Conservation (phyloP, 2,113 vertebrate species). For the Bufo gargarizans region DNA sequence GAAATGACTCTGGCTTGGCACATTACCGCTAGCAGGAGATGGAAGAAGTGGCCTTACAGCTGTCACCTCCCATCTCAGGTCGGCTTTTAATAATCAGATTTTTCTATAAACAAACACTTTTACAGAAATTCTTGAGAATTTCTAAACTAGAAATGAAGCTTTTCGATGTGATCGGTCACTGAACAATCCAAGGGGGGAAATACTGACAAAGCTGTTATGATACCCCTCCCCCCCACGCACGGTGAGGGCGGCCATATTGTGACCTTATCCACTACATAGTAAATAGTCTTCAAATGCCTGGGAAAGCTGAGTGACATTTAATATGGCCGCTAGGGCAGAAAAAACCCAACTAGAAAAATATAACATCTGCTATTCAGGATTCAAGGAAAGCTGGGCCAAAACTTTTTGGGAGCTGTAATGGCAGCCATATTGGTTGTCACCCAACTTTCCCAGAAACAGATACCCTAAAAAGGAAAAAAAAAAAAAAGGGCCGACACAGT, state of each 20-base stretch:
- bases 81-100: background rate
- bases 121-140: too few relatives aligned
- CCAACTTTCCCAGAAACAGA: background rate
- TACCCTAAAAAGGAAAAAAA: background rate
- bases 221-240: background rate
- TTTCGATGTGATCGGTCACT: background rate
- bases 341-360: background rate
- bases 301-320: background rate
- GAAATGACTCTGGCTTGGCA: too few relatives aligned
- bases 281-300: too few relatives aligned
- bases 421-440: slow-evolving; percentile 6
- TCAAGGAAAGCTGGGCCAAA: too few relatives aligned
- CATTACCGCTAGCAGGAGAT: too few relatives aligned
- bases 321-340: background rate
- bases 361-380: too few relatives aligned
- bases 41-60: too few relatives aligned
- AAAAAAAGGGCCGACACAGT: too few relatives aligned
- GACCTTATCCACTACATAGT: background rate
- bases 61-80: background rate
- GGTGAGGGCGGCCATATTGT: background rate
- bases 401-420: background rate
- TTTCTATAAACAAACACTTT: background rate
- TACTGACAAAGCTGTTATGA: background rate
- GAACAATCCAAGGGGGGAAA: background rate
- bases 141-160: too few relatives aligned